Evolutionary conservation across 2,888 invertebrate genomes (phyloP).

Genomic region (Melangyna quadrimaculata): DNA sequence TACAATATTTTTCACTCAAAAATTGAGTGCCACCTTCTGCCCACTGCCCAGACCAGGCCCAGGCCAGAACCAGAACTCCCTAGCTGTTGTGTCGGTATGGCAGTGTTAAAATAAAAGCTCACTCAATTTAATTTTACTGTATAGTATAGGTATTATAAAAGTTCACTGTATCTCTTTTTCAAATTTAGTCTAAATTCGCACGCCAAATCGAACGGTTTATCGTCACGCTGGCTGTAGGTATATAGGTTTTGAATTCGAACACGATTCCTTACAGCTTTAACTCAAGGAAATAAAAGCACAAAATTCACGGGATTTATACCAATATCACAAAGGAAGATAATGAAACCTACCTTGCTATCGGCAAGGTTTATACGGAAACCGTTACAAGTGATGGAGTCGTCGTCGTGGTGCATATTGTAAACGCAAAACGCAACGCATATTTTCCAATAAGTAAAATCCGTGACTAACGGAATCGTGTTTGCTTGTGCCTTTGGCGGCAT

Average conservation of each 20-base stretch:
- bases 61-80: neutral
- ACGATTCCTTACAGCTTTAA: neutral
- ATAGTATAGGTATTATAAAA: conserved; percentile 70
- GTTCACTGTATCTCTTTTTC: conserved; percentile 42
- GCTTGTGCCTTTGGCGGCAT: conserved; percentile 42
- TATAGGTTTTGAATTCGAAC: neutral
- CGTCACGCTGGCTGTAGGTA: too few species aligned
- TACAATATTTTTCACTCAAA: conserved; percentile 29
- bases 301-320: conserved; percentile 20
- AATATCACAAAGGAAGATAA: conserved; percentile 13
- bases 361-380: conserved; percentile 13
- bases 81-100: conserved; percentile 24
- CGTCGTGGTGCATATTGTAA: neutral
- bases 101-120: conserved; percentile 39
- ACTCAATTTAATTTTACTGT: conserved; percentile 49
- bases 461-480: conserved; percentile 13
- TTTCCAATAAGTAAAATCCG: neutral
- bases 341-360: neutral
- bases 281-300: conserved; percentile 18
- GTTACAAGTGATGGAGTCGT: neutral
- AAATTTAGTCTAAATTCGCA: conserved; percentile 56
- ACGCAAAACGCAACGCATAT: too few species aligned
- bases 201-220: conserved; percentile 49
- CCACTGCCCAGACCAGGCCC: neutral
- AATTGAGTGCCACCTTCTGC: conserved; percentile 11